Evolutionary conservation across 2,888 invertebrate genomes (phyloP).

Genomic region (Sarcophaga rosellei): DNA sequence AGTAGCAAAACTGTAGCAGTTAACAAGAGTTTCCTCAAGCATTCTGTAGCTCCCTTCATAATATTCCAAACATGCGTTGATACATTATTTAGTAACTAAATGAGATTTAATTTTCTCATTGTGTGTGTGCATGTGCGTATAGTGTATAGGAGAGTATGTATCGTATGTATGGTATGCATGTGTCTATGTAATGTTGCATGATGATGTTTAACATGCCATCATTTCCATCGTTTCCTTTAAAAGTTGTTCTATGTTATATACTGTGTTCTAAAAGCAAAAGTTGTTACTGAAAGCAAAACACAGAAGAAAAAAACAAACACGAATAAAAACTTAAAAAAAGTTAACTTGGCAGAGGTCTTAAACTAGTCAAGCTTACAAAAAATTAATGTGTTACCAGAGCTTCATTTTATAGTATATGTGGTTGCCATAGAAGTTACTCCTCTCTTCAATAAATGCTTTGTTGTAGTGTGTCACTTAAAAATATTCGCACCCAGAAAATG

Average conservation of each 20-base stretch:
- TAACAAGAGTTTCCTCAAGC: conserved; percentile 19
- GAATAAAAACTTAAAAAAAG: conserved; percentile 48
- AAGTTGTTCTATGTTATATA: not conserved
- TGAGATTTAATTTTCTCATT: conserved; percentile 11
- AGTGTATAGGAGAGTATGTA: not conserved
- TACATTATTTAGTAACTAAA: conserved; percentile 39
- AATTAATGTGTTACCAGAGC: conserved; percentile 39
- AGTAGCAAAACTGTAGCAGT: not conserved
- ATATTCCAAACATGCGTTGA: conserved; percentile 27
- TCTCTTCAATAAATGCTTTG: conserved; percentile 5
- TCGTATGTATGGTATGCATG: not conserved
- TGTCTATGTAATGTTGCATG: conserved; percentile 26
- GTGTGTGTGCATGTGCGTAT: not conserved
- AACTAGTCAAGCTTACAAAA: conserved; percentile 40
- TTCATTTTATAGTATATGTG: not conserved
- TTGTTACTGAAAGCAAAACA: not conserved
- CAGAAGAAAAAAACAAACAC: not conserved
- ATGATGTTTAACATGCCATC: conserved; percentile 39
- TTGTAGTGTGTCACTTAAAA: not conserved
- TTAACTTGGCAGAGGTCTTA: conserved; percentile 57
- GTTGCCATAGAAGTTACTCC: not conserved
- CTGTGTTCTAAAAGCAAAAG: not conserved
- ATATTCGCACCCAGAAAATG: not conserved
- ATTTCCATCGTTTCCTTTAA: conserved; percentile 25
- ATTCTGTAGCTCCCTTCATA: not conserved